Base-by-base conservation (phyloP, 2,888 invertebrate genomes). In the Notodonta dromedarius region DNA sequence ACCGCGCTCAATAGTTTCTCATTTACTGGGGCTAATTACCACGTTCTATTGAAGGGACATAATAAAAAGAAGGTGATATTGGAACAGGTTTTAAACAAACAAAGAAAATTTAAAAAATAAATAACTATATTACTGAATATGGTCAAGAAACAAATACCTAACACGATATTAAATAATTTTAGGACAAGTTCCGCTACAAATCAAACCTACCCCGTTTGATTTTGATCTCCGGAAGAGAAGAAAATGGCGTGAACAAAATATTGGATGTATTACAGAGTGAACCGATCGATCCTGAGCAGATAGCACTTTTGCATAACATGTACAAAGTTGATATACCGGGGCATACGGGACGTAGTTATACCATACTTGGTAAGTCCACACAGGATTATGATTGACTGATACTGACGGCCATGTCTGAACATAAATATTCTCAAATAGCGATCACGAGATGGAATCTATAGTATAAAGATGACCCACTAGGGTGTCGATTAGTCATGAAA, bases 321-420 rank as follows among this genome's bases (percentile, higher is more conserved):
- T 94, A 91, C 70, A 80, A 89, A 9, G 84, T 81, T 59, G 88
- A 93, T n/a, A 94, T 94, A 60, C 73, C 87, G 61, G 94, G 95
- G 0, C 96, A 96, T 78, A 94, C 95, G 13, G 95, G 94, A 78
- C 87, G 96, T 69, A 96, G 96, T 1, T 96, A 94, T 78, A 86
- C 94, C 7, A 80, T 96, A 58, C 74, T 93, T 0, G 85, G 89
- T 89, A 24, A 24, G 24, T 24, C 24, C 24, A 77, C 74, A 68
- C 59, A 62, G 11, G 5, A 16, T 32, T 32, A 58, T 53, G 7
- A 40, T 9, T 40, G 6, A 7, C 40, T 40, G 7, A 5, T 40
- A 4, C 40, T 9, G 7, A 40, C 8, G 6, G 7, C 2, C 9
- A 8, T 40, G 7, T 40, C 40, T 6, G 9, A 0, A 40, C 7